Conservation (phyloP, 2,113 vertebrate species). For the Paradoxurus hermaphroditus region DNA sequence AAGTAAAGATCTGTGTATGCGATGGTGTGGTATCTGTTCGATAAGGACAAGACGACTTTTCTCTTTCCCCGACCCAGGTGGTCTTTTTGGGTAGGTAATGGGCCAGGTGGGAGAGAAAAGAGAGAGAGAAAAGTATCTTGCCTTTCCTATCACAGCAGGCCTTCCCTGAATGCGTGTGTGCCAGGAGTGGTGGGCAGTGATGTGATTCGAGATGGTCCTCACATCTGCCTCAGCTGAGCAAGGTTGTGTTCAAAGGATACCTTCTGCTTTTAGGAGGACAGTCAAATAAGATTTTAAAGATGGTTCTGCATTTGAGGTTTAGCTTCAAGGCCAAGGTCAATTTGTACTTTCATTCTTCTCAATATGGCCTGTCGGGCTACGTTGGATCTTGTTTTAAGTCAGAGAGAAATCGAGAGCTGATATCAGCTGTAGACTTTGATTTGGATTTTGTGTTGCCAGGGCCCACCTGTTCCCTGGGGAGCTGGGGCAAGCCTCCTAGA, state of each 20-base stretch:
- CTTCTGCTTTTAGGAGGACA: not conserved
- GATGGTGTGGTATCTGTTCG: not conserved
- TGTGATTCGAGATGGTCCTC: not conserved
- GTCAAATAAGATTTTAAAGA: not conserved
- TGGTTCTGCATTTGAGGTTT: not conserved
- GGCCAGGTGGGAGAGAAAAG: not conserved
- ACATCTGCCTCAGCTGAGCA: not conserved
- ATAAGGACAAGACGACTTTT: not conserved
- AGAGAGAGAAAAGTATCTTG: not conserved
- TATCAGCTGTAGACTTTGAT: not conserved
- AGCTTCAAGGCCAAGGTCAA: not conserved
- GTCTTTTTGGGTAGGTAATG: not conserved
- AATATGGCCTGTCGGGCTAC: not conserved
- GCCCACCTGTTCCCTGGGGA: too few relatives aligned
- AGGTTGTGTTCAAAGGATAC: not conserved
- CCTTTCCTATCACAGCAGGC: not conserved
- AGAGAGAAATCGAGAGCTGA: not conserved
- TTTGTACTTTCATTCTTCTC: not conserved
- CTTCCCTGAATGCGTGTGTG: not conserved
- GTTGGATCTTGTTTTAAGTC: not conserved
- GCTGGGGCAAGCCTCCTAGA: not conserved
- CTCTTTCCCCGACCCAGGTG: not conserved
- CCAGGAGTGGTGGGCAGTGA: fast-evolving
- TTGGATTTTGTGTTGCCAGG: not conserved
- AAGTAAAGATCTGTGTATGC: not conserved